Evolutionary conservation across 2,797 vertebrate species (phyloP), one percentile per base, ranked within the genome.

Genomic region (Protonibea diacanthus): DNA sequence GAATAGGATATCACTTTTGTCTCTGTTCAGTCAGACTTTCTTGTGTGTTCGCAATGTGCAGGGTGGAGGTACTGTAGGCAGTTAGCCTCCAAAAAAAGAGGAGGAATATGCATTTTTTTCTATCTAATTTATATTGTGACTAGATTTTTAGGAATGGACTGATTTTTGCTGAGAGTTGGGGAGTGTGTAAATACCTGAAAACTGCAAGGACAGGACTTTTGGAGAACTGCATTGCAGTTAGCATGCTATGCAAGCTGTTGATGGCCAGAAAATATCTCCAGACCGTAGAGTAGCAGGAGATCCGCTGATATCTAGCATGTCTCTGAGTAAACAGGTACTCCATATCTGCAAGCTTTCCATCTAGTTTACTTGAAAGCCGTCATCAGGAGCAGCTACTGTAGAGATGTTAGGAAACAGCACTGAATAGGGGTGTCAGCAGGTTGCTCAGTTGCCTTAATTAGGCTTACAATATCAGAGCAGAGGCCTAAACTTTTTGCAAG

Each of bases 321-420:
- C 18, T 27, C 9, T 4, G 10, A 49, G 18, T 17, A 6, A 49
- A 56, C 8, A 29, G 59, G 14, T 42, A 38, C 33, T 9, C 33
- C 8, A 3, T 17, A 40, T 9, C 27, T 29, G 40, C 42, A 55
- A 25, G 6, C 15, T 42, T 42, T 44, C 18, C 1, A 21, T 4
- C 25, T 33, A 5, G 14, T 45, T 29, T n/a, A 61, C 33, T 42
- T 42, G 21, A 25, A 40, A 40, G 9, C 10, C 57, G 25, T 47
- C 15, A 25, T 8, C n/a, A 38, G n/a, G 42, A 64, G 27, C 40
- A 25, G 29, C 1, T 10, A 33, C 56, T 20, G 56, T 29, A 10
- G 49, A 66, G 11, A 38, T 25, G 53, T 23, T 33, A 11, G n/a
- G 40, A 67, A 29, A 64, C 66, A 51, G 25, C 57, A 69, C 20